Evolutionary conservation across 2,797 vertebrate species (phyloP).

Genomic region (Pelobates cultripes): DNA sequence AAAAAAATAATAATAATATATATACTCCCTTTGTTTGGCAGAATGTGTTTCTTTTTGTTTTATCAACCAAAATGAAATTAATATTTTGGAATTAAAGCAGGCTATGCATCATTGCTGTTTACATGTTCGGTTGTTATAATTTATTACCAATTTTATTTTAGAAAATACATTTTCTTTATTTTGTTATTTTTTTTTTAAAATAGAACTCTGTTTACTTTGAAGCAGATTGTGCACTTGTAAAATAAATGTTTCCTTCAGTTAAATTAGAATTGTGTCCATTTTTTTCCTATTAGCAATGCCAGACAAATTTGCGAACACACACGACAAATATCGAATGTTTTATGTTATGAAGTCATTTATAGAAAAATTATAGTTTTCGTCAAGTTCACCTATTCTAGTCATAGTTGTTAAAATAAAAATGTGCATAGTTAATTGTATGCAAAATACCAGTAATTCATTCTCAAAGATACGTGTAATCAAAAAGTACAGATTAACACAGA

Average conservation of each 20-base stretch:
- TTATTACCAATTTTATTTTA: conserved; percentile 35
- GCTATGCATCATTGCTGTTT: conserved; percentile 55
- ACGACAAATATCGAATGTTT: background rate
- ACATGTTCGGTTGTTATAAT: conserved; percentile 40
- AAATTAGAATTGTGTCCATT: conserved; percentile 8
- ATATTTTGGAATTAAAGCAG: conserved; percentile 38
- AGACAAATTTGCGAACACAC: background rate
- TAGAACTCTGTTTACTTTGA: conserved; percentile 53
- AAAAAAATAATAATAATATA: conserved; percentile 53
- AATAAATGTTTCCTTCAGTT: conserved; percentile 55
- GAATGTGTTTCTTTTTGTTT: conserved; percentile 6
- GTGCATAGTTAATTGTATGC: no score
- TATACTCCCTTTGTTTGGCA: background rate
- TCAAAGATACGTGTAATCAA: no score
- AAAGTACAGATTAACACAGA: no score
- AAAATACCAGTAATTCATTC: no score
- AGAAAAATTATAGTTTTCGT: no score
- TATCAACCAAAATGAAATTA: background rate
- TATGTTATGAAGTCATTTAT: background rate
- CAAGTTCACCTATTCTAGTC: no score
- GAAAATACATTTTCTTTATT: conserved; percentile 9
- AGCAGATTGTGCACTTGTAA: conserved; percentile 55
- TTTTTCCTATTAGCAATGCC: background rate
- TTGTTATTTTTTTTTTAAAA: conserved; percentile 40
- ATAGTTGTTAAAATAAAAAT: no score